Base-by-base conservation (phyloP, 1,140 invertebrate species). In the Drosophila tsacasi region DNA sequence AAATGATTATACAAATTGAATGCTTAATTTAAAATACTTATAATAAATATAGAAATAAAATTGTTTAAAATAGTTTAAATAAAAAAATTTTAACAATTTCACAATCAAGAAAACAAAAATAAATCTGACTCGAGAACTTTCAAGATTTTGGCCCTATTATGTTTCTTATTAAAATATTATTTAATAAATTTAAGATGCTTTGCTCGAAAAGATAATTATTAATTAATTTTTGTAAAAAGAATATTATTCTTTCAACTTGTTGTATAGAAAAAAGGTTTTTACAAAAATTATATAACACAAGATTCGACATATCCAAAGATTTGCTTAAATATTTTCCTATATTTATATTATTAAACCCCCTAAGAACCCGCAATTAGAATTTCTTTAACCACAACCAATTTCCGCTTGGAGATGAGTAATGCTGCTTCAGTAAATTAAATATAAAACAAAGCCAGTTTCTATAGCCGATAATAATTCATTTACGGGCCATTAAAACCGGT, bases 401-500 rank as follows among this genome's bases (percentile, higher is more conserved):
- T 50, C 42, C 57, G 39, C 39, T 13, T 61, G 52, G 39, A n/a
- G 21, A 58, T 81, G 77, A 73, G 37, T 63, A 82, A 68, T 23
- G 3, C 1, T 5, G 19, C 49, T 55, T 32, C 19, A 49, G 47
- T 39, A 42, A 40, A 71, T 79, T 76, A 47, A 49, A 79, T 68
- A 63, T n/a, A 72, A 50, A 19, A 19, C 66, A 42, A 23, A 17
- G 32, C 52, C 50, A 72, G 47, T 32, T 67, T 54, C 13, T 49
- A 55, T 54, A 23, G 32, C 58, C 21, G 59, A 61, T 52, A 65
- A 58, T 63, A 61, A 67, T 82, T 77, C 44, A 69, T 76, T 66
- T 58, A 47, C 67, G 62, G 54, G 40, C 54, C 17, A 76, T 81
- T 63, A 60, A 67, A 66, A 78, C 64, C 32, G 60, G 66, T 74